phyloP scores from a whole-genome alignment of 2,113 vertebrate genomes.

The Zonotrichia leucophrys region DNA sequence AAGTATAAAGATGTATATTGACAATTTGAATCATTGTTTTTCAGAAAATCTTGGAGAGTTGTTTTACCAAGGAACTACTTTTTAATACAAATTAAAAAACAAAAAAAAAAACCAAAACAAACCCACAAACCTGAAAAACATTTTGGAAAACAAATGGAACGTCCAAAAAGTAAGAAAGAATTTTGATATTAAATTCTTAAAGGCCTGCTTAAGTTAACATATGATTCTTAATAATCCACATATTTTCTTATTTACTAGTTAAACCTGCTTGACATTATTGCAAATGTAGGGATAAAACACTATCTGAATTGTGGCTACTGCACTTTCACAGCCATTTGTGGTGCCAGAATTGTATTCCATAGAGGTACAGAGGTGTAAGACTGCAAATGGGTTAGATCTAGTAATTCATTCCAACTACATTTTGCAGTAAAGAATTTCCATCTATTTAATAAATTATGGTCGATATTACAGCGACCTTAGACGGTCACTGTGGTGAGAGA shows the following conservation, averaged over 20 bases:
- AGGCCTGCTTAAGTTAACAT: fast-evolving
- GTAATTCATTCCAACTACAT: neutral
- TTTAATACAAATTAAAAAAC: neutral
- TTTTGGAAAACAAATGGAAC: neutral
- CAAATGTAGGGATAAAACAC: neutral
- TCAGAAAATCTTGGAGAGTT: neutral
- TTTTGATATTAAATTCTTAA: neutral
- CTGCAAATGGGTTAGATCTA: neutral
- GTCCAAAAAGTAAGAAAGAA: neutral
- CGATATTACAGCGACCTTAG: too few relatives aligned
- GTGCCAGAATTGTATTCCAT: neutral
- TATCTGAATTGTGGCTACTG: neutral
- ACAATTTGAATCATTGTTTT: neutral
- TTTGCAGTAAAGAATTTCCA: neutral
- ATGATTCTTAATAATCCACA: neutral
- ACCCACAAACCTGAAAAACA: neutral
- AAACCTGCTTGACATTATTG: neutral
- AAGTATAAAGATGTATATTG: neutral
- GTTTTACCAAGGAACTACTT: neutral
- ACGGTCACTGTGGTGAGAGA: too few relatives aligned
- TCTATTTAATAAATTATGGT: slow-evolving; percentile 1
- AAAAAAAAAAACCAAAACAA: neutral
- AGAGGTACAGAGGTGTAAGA: neutral
- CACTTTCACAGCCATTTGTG: neutral
- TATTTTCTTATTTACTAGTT: neutral